A percentile compares a stretch with the other conserved stretches of the same genome.
Evolutionary conservation across 2,888 invertebrate genomes (phyloP).

Genomic region (Norana najaformis): DNA sequence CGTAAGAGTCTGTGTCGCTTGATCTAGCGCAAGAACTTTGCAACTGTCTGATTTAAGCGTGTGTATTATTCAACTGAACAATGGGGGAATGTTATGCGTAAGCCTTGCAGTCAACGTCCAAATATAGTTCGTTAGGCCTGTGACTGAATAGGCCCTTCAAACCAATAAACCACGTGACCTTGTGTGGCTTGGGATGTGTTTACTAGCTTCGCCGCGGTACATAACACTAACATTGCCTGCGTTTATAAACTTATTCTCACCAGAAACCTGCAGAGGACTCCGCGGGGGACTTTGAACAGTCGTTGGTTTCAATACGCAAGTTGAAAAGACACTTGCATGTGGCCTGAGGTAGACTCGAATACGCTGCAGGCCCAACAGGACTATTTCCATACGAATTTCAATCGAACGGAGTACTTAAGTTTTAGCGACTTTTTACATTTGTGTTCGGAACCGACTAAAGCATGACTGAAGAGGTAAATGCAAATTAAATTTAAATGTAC

Average conservation of each 20-base stretch:
- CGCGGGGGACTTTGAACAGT: not conserved
- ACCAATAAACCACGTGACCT: not conserved
- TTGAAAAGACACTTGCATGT: not conserved
- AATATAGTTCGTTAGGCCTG: not conserved
- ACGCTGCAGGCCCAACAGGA: not conserved
- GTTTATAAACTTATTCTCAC: not conserved
- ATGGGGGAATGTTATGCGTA: not conserved
- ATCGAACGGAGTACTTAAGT: not conserved
- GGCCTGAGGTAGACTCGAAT: not conserved
- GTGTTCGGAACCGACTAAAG: not conserved
- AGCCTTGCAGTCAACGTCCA: too few species aligned
- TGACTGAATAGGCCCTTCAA: not conserved
- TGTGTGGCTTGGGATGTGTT: not conserved
- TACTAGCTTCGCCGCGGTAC: not conserved
- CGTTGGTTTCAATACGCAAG: not conserved
- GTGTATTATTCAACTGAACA: too few species aligned
- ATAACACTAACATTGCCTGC: not conserved
- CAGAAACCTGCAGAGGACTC: not conserved
- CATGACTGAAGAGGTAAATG: not conserved
- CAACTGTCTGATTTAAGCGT: too few species aligned
- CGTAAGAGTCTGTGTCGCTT: too few species aligned
- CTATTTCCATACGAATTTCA: not conserved
- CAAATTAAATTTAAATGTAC: too few species aligned
- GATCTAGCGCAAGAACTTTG: too few species aligned
- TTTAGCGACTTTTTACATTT: not conserved